These are phyloP conservation scores for Cryptus viduatorius DNA, from an alignment of 2,888 invertebrate species.

Conservation along the genomic window DNA sequence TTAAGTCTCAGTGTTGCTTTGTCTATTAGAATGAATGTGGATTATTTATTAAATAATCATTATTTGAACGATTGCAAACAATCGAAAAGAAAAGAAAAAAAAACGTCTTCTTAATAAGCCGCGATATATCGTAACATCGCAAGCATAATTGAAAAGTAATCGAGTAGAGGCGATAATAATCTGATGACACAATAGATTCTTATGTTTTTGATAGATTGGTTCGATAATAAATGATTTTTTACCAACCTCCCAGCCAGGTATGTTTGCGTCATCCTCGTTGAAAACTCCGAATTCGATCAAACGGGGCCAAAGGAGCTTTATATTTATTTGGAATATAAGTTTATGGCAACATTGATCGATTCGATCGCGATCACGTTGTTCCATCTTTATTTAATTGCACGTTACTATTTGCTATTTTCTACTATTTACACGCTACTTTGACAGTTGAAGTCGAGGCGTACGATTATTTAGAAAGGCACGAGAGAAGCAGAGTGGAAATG, in stretches of 20 bases:
- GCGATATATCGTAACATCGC: neutral
- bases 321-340: conserved; percentile 72
- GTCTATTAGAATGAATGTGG: neutral
- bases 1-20: neutral
- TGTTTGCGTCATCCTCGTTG: conserved; percentile 79
- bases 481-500: neutral
- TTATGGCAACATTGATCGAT: conserved; percentile 75
- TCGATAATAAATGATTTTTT: neutral
- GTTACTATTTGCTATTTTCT: neutral
- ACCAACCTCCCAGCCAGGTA: conserved; percentile 79
- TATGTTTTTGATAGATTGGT: neutral
- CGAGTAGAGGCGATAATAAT: conserved; percentile 1
- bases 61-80: neutral
- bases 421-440: neutral
- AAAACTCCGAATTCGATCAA: conserved; percentile 79
- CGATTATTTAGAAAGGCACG: neutral
- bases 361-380: conserved; percentile 74
- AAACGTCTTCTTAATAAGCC: neutral
- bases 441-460: neutral
- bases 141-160: neutral
- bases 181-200: neutral
- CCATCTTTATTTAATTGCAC: conserved; percentile 71
- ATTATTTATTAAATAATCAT: neutral
- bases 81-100: neutral
- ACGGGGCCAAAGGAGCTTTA: conserved; percentile 77